phyloP scores from a whole-genome alignment of 2,888 invertebrate genomes.

The Entomobrya multifasciata region DNA sequence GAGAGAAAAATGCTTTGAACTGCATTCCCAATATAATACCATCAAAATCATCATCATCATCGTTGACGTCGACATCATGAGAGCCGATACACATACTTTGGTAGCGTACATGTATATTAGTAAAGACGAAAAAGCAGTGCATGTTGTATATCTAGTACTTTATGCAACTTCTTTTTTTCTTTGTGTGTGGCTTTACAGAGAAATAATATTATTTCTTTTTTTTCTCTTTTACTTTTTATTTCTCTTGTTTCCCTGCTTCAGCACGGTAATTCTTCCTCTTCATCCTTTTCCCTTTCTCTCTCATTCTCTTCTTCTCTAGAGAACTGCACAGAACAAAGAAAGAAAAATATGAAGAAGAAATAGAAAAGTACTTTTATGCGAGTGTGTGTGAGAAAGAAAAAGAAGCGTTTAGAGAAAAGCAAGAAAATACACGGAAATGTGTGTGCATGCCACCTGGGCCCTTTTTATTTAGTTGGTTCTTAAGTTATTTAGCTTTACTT shows the following conservation, averaged over 20 bases:
- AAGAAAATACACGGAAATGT: conserved; percentile 14
- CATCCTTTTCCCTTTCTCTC: conserved; percentile 5
- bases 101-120: not conserved
- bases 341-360: conserved; percentile 33
- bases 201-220: conserved; percentile 61
- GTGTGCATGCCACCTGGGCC: conserved; percentile 58
- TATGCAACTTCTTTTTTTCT: not conserved
- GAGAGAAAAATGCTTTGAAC: conserved; percentile 76
- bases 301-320: conserved; percentile 13
- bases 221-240: conserved; percentile 15
- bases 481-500: conserved; percentile 25
- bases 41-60: not conserved
- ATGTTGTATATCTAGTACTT: too few species aligned
- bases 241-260: conserved; percentile 29
- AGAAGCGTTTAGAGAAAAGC: not conserved
- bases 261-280: conserved; percentile 29
- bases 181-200: conserved; percentile 17
- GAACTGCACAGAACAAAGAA: conserved; percentile 24
- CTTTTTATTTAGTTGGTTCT: conserved; percentile 51
- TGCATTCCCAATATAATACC: conserved; percentile 70
- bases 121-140: too few species aligned
- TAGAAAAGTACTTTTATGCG: conserved; percentile 12
- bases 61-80: not conserved
- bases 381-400: not conserved
- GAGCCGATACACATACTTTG: conserved; percentile 5